Evolutionary conservation across 2,888 invertebrate genomes (phyloP).

Genomic region (Cryptosula pallasiana): DNA sequence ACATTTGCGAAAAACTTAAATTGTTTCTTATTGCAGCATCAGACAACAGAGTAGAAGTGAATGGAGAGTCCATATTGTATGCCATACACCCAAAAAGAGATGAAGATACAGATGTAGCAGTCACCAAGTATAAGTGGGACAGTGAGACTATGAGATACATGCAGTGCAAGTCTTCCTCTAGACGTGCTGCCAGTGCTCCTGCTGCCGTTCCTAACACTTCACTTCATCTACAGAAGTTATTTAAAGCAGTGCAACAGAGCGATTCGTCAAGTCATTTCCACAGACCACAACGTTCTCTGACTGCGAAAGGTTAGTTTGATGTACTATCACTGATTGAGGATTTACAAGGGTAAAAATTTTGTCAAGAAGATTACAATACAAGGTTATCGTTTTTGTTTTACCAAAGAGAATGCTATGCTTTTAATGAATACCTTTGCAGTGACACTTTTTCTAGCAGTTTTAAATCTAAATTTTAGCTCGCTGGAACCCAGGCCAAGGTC

Average conservation of each 20-base stretch:
- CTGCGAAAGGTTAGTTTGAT: not conserved
- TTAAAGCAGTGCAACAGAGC: not conserved
- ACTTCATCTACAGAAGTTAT: constrained; percentile 9
- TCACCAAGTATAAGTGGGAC: not conserved
- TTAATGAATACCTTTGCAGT: no score
- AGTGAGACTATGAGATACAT: not conserved
- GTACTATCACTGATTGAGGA: no score
- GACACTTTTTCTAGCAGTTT: no score
- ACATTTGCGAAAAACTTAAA: no score
- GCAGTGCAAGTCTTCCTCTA: not conserved
- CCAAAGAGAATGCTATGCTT: no score
- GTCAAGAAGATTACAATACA: no score
- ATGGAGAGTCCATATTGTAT: not conserved
- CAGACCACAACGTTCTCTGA: not conserved
- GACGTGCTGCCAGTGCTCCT: not conserved
- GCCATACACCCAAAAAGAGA: not conserved
- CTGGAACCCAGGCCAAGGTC: no score
- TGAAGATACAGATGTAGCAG: not conserved
- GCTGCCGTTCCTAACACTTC: not conserved
- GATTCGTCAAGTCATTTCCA: not conserved
- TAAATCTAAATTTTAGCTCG: no score
- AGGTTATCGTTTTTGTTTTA: no score
- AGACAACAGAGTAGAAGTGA: not conserved
- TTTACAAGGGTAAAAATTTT: no score
- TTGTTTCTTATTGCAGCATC: no score